A percentile compares a stretch with the other conserved stretches of the same genome.
These are phyloP conservation scores for Antheraea pernyi DNA, from an alignment of 1,140 invertebrate genomes.

Conservation along the genomic window DNA sequence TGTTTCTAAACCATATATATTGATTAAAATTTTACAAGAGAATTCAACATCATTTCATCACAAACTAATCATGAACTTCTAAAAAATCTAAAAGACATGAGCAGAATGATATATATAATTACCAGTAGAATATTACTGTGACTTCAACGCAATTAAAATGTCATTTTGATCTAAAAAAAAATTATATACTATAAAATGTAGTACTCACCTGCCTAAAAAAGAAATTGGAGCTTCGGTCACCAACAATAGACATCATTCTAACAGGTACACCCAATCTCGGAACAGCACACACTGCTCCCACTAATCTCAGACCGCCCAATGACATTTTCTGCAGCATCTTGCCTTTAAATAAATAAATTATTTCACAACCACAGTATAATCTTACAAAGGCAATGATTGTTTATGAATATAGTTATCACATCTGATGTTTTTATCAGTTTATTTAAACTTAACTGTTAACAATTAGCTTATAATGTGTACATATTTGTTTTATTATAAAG, in stretches of 20 bases:
- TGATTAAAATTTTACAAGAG: too few species aligned
- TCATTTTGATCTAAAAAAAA: too few species aligned
- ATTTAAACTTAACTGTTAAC: neutral
- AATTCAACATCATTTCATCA: too few species aligned
- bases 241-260: conserved; percentile 37
- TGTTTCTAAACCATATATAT: too few species aligned
- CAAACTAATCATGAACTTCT: too few species aligned
- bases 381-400: neutral
- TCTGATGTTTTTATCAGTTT: neutral
- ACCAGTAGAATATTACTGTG: too few species aligned
- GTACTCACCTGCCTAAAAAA: conserved; percentile 65
- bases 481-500: neutral
- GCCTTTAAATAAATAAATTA: neutral
- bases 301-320: conserved; percentile 12
- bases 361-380: conserved; percentile 1
- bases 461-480: neutral
- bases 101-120: too few species aligned
- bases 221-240: conserved; percentile 43
- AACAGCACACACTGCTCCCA: conserved; percentile 16
- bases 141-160: too few species aligned
- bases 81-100: too few species aligned
- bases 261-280: conserved; percentile 16
- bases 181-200: neutral
- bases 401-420: neutral
- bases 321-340: conserved; percentile 11